These are phyloP conservation scores for Thymelicus acteon DNA, from an alignment of 2,888 invertebrate species.

Conservation along the genomic window DNA sequence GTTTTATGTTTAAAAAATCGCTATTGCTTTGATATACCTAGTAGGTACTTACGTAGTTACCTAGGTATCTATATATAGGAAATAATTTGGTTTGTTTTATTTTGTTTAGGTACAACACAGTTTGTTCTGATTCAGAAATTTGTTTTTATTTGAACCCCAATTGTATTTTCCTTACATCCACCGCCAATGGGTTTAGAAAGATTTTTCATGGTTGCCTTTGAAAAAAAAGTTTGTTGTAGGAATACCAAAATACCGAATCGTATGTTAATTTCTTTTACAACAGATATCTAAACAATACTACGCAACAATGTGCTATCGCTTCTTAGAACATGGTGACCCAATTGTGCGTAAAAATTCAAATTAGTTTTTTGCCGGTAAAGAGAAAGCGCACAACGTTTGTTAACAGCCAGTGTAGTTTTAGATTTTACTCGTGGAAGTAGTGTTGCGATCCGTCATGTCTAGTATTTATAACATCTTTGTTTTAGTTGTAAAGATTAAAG, in stretches of 20 bases:
- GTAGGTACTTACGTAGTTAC: too few species aligned
- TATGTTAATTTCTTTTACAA: slow-evolving; percentile 38
- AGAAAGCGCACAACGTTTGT: slow-evolving; percentile 64
- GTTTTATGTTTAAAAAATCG: too few species aligned
- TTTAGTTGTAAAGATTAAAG: slow-evolving; percentile 55
- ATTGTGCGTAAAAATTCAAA: slow-evolving; percentile 81
- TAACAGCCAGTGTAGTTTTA: slow-evolving; percentile 60
- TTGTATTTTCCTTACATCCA: too few species aligned
- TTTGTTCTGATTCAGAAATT: too few species aligned
- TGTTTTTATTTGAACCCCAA: too few species aligned
- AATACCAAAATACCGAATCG: not conserved
- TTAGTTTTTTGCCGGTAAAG: slow-evolving; percentile 75
- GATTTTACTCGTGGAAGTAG: slow-evolving; percentile 72
- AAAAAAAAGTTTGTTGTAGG: not conserved
- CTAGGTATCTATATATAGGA: too few species aligned
- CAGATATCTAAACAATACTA: slow-evolving; percentile 46
- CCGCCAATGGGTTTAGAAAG: too few species aligned
- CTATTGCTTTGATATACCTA: too few species aligned
- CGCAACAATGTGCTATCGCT: slow-evolving; percentile 54
- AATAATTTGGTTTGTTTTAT: too few species aligned
- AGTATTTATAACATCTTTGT: slow-evolving; percentile 46
- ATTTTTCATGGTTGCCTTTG: too few species aligned
- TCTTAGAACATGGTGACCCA: slow-evolving; percentile 73
- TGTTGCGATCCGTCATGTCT: slow-evolving; percentile 56
- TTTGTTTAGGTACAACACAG: too few species aligned